Evolutionary conservation across 2,888 invertebrate genomes (phyloP).

Genomic region (Clitarchus hookeri): DNA sequence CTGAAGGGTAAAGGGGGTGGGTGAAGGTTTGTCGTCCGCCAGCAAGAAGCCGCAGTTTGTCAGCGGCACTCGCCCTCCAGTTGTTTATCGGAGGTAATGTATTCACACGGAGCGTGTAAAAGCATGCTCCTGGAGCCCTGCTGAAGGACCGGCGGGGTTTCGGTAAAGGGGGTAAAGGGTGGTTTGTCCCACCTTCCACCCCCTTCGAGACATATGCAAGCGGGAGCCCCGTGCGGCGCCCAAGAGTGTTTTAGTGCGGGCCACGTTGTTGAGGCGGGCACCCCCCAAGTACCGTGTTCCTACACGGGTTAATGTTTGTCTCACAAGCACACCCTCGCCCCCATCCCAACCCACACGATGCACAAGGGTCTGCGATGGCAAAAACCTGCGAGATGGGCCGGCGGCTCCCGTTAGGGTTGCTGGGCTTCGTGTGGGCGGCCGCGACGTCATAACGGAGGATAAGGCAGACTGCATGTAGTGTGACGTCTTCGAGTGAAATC

Average conservation of each 20-base stretch:
- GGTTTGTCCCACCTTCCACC: neutral
- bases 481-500: no score
- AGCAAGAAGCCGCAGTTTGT: constrained; percentile 2
- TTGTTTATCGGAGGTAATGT: constrained; percentile 14
- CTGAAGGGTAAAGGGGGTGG: no score
- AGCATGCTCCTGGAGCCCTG: neutral
- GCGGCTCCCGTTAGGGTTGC: no score
- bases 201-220: neutral
- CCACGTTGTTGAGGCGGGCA: neutral
- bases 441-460: no score
- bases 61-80: neutral
- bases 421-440: no score
- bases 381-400: neutral
- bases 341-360: neutral
- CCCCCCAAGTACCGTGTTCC: neutral
- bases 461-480: no score
- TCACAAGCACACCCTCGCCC: neutral
- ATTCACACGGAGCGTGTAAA: neutral
- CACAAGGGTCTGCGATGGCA: neutral
- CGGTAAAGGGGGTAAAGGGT: neutral
- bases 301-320: neutral
- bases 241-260: neutral
- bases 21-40: neutral
- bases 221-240: neutral
- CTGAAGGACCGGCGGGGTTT: neutral